These are phyloP conservation scores for Drosophila aff. DNA, from an alignment of 1,140 invertebrate genomes.

Conservation along the genomic window DNA sequence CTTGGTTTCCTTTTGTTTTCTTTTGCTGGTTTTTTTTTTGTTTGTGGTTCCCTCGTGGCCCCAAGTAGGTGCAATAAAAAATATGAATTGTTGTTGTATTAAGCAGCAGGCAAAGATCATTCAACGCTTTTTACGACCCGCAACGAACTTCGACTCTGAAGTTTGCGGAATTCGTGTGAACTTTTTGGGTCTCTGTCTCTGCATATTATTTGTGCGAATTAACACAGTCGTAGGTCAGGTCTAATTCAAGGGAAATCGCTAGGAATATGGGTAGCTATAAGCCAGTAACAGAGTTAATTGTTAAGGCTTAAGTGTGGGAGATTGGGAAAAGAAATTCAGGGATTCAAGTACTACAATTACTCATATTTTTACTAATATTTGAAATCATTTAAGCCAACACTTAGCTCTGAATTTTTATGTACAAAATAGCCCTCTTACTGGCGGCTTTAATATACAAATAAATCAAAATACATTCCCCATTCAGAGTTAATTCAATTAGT, in stretches of 20 bases:
- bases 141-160: slow-evolving; percentile 12
- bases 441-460: not conserved
- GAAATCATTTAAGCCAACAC: not conserved
- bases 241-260: not conserved
- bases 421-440: too few species aligned
- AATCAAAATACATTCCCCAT: not conserved
- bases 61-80: slow-evolving; percentile 81
- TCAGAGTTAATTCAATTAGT: slow-evolving; percentile 25
- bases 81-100: slow-evolving; percentile 82
- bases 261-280: not conserved
- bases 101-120: slow-evolving; percentile 64
- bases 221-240: not conserved
- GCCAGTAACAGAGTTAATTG: not conserved
- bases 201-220: not conserved
- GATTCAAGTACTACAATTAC: not conserved
- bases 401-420: not conserved
- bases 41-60: slow-evolving; percentile 2
- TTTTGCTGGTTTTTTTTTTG: not conserved
- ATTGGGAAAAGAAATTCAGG: not conserved
- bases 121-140: slow-evolving; percentile 68
- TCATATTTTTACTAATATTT: not conserved
- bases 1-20: not conserved
- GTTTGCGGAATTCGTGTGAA: slow-evolving; percentile 38
- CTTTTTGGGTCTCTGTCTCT: not conserved
- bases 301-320: too few species aligned